A percentile compares a stretch with the other conserved stretches of the same genome.
Evolutionary conservation across 2,113 vertebrate species (phyloP).

Genomic region (Thamnophis sirtalis): DNA sequence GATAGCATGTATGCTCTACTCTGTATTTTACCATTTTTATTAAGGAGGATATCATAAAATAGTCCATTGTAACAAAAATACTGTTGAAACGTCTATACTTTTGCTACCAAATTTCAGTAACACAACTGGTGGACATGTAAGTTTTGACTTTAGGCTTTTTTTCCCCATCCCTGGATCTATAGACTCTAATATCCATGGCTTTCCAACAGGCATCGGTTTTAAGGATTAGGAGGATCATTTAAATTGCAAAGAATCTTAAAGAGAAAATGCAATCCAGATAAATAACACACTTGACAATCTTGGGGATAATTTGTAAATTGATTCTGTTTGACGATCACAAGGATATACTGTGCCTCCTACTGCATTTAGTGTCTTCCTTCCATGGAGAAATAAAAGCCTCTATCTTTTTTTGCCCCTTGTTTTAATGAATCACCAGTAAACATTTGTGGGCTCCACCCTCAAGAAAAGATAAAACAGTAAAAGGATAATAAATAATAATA

Average conservation of each 20-base stretch:
- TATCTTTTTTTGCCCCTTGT: background rate
- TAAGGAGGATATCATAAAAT: background rate
- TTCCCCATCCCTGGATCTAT: background rate
- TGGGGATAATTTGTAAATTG: background rate
- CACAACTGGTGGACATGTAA: background rate
- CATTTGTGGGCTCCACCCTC: constrained; percentile 16
- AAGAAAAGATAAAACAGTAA: constrained; percentile 15
- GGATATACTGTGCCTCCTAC: no score
- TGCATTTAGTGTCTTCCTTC: background rate
- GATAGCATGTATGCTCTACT: background rate
- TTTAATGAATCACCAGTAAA: constrained; percentile 7
- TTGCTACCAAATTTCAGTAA: background rate
- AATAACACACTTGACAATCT: background rate
- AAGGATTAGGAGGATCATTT: background rate
- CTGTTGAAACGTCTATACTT: background rate
- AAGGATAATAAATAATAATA: constrained; percentile 36
- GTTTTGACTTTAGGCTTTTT: background rate
- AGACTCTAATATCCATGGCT: background rate
- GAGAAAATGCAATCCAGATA: background rate
- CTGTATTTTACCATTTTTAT: background rate
- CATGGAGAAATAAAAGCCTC: background rate
- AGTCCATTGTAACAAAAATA: background rate
- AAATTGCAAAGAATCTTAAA: background rate
- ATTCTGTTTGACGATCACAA: background rate
- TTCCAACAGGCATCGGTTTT: background rate